phyloP scores from a whole-genome alignment of 1,140 invertebrate species.

The Calephelis virginiensis region DNA sequence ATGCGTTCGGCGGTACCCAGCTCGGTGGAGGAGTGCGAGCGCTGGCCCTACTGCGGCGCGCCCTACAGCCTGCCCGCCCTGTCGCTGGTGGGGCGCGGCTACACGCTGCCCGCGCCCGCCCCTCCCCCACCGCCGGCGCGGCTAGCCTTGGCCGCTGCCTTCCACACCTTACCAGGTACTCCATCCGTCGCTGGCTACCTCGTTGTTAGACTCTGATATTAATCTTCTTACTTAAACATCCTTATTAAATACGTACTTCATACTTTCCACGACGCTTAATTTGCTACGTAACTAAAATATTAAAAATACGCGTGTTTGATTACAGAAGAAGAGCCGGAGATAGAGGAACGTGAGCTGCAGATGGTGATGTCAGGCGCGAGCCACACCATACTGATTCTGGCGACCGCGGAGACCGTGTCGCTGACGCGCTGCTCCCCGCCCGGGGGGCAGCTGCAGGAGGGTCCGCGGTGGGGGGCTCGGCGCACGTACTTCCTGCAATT shows the following conservation, averaged over 20 bases:
- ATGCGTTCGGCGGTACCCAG: conserved; percentile 30
- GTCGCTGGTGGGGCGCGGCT: conserved; percentile 71
- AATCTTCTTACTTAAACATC: no score
- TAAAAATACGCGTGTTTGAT: no score
- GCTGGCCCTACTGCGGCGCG: conserved; percentile 86
- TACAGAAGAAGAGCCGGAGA: neutral
- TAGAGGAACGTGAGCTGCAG: neutral
- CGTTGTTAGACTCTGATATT: no score
- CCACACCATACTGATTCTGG: conserved; percentile 38
- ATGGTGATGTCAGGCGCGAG: conserved; percentile 23
- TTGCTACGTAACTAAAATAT: no score
- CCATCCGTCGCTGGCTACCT: no score
- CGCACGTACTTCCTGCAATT: conserved; percentile 54
- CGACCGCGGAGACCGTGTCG: conserved; percentile 25
- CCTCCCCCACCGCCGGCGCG: conserved; percentile 21
- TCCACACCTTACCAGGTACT: conserved; percentile 2
- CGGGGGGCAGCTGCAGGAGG: conserved; percentile 31
- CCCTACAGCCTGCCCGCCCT: conserved; percentile 85
- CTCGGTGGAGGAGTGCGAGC: conserved; percentile 79
- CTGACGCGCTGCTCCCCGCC: conserved; percentile 28
- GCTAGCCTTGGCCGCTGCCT: conserved; percentile 5
- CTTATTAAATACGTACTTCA: no score
- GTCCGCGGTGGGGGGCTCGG: conserved; percentile 35
- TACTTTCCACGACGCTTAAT: no score
- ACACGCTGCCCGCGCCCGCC: conserved; percentile 48